Conservation (phyloP, 2,113 vertebrate species). For the Etia nguti region DNA sequence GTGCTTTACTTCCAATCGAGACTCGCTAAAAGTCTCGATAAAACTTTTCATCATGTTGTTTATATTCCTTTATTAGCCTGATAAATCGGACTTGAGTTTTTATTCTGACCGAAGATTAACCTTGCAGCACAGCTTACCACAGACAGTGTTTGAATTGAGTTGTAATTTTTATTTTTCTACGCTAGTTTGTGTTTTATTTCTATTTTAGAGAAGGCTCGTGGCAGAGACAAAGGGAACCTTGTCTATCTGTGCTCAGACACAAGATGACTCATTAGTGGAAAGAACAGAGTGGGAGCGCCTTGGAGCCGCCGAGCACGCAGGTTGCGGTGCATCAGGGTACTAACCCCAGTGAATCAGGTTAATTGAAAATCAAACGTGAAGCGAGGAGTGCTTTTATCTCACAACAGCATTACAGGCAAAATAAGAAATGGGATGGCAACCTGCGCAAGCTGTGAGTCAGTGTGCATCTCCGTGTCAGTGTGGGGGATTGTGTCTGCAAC, state of each 20-base stretch:
- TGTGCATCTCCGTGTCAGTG: not conserved
- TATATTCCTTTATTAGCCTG: not conserved
- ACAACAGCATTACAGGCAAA: not conserved
- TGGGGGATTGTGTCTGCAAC: not conserved
- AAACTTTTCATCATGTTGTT: not conserved
- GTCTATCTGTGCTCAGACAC: not conserved
- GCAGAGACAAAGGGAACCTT: not conserved
- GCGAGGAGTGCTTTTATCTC: conserved; percentile 28
- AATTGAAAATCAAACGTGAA: conserved; percentile 45
- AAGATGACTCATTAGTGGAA: conserved; percentile 22
- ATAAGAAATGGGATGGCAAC: not conserved
- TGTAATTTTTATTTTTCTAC: not conserved
- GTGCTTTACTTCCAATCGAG: not conserved
- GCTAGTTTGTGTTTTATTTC: not conserved
- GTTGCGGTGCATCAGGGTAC: not conserved
- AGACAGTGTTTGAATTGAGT: not conserved
- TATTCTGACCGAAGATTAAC: not conserved
- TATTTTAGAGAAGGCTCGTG: not conserved
- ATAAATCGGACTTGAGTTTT: not conserved
- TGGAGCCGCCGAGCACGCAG: not conserved
- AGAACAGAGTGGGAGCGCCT: not conserved
- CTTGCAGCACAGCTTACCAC: not conserved
- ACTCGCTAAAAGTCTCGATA: not conserved
- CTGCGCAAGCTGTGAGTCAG: not conserved
- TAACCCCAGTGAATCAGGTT: conserved; percentile 42